These are phyloP conservation scores for Listronotus oregonensis DNA, from an alignment of 1,140 invertebrate genomes.

Conservation along the genomic window DNA sequence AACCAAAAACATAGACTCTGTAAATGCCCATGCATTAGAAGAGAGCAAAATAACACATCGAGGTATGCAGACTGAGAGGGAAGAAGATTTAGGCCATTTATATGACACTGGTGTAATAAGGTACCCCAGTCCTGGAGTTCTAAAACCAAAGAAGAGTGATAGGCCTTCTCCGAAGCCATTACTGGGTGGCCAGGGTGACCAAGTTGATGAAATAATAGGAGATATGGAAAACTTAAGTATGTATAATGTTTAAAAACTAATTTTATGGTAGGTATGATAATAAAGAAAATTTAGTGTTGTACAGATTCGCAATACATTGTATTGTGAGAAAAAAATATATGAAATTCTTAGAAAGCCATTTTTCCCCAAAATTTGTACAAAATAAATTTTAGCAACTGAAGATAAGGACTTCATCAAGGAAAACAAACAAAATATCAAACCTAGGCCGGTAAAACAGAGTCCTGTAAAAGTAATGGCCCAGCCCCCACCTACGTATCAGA, in stretches of 20 bases:
- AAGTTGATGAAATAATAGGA: constrained; percentile 32
- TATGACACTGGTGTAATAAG: constrained; percentile 49
- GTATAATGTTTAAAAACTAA: neutral
- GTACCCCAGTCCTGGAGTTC: constrained; percentile 43
- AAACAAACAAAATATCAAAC: constrained; percentile 47
- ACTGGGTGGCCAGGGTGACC: constrained; percentile 26
- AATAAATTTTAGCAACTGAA: constrained; percentile 36
- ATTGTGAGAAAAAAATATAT: too few species aligned
- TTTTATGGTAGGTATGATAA: too few species aligned
- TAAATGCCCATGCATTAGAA: constrained; percentile 7
- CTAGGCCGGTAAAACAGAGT: constrained; percentile 33
- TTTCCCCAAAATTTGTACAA: too few species aligned
- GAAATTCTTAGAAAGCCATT: too few species aligned
- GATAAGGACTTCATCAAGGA: constrained; percentile 49
- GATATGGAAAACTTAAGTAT: constrained; percentile 41
- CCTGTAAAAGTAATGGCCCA: constrained; percentile 29
- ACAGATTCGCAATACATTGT: too few species aligned
- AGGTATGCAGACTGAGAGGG: constrained; percentile 48
- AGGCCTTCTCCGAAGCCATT: neutral
- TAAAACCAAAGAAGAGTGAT: neutral
- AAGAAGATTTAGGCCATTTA: constrained; percentile 44
- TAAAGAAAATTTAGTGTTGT: too few species aligned
- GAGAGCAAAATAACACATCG: constrained; percentile 38
- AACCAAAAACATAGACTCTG: constrained; percentile 21
- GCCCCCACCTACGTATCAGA: constrained; percentile 57